Conservation (phyloP, 1,140 invertebrate genomes). For the Drepana arcuata region DNA sequence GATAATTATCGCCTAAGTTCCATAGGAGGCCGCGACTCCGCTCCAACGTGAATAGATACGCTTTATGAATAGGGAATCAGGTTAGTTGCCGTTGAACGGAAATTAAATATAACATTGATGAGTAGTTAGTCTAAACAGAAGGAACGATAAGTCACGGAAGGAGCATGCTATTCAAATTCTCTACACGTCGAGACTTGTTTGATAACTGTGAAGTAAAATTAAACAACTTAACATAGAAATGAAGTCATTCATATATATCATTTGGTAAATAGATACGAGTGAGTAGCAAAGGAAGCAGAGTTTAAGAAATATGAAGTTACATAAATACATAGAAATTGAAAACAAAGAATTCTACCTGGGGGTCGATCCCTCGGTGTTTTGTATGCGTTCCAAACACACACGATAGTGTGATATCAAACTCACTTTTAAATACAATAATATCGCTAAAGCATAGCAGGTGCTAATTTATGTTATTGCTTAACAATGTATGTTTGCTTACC, state of each 20-base stretch:
- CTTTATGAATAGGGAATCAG: neutral
- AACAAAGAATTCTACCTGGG: slow-evolving; percentile 14
- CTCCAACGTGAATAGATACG: too few relatives aligned
- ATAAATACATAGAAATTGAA: too few relatives aligned
- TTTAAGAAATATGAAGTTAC: too few relatives aligned
- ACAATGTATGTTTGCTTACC: too few relatives aligned
- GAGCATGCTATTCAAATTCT: neutral
- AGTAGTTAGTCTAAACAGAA: too few relatives aligned
- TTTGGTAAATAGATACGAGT: neutral
- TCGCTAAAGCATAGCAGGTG: too few relatives aligned
- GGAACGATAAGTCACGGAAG: neutral
- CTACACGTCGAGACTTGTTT: neutral
- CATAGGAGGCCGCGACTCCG: too few relatives aligned
- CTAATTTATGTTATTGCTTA: too few relatives aligned
- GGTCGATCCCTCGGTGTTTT: neutral
- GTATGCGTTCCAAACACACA: neutral
- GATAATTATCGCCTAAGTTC: neutral
- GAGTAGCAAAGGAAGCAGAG: too few relatives aligned
- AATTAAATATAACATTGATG: neutral
- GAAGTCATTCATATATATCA: neutral
- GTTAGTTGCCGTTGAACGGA: too few relatives aligned
- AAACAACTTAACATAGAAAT: neutral
- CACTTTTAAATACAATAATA: too few relatives aligned
- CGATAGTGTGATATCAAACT: too few relatives aligned
- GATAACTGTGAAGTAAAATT: neutral